Conservation (phyloP, 2,113 vertebrate species). For the Ovis canadensis region DNA sequence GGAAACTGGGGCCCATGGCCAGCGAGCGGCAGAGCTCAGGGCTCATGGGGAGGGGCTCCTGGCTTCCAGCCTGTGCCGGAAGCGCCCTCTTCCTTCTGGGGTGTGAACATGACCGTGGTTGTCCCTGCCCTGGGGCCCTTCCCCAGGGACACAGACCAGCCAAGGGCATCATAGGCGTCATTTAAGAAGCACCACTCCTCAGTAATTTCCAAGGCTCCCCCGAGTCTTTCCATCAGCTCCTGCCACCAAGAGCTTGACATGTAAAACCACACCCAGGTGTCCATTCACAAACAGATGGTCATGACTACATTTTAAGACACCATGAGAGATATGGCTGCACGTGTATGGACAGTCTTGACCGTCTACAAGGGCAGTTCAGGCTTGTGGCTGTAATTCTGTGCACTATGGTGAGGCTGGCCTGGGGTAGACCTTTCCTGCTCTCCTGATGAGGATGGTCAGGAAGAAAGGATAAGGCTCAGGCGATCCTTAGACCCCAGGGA, state of each 20-base stretch:
- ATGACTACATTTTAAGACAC: background rate
- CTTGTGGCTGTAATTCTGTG: background rate
- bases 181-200: fast-evolving
- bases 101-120: fast-evolving
- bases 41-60: background rate
- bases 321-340: fast-evolving
- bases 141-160: background rate
- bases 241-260: too few species aligned
- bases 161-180: fast-evolving
- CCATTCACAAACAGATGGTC: too few species aligned
- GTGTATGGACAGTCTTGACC: fast-evolving
- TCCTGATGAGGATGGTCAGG: background rate
- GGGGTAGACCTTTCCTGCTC: background rate
- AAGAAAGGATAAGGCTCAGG: background rate
- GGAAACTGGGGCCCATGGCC: background rate
- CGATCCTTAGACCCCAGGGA: background rate
- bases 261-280: too few species aligned
- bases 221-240: background rate
- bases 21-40: too few species aligned
- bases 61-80: background rate
- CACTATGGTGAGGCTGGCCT: fast-evolving
- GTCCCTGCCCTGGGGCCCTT: background rate
- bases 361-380: too few species aligned
- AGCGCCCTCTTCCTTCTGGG: too few species aligned
- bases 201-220: background rate